Base-by-base conservation (phyloP, 2,888 invertebrate genomes). In the Melanotus villosus region DNA sequence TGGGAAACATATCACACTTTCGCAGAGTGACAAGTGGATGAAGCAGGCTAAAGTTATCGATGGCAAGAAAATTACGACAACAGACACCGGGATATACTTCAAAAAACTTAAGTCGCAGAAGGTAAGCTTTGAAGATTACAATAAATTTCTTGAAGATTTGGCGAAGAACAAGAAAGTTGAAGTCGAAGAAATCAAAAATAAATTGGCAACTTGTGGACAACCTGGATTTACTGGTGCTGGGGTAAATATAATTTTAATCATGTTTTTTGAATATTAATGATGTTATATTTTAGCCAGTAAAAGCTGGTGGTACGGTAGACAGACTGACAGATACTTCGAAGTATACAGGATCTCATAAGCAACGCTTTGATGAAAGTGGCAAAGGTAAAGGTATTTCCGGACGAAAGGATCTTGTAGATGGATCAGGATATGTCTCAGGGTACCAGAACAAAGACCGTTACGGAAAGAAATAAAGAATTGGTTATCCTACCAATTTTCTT, bases 1-100 rank as follows among this genome's bases (percentile, higher is more conserved):
- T 81, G 96, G 96, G 0, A 94, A 93, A 83, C 88, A 89, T 60
- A 93, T 96, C 72, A 95, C 95, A 0, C 87, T 96, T 7, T 94
- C 95, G 6, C 96, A 96, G 84, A 95, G 95, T 80, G 96, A 96
- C 84, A 96, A 96, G 84, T 96, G 96, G 96, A 95, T 96, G 94
- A 96, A 96, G 80, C 96, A 96, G 82, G 96, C 96, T 0, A 94
- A 92, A 82, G 92, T 91, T 6, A 93, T 94, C 75, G 96, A 91
- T 68, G 83, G 91, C 1, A 96, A 95, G 85, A 95, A 93, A 81
- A 93, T 95, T 75, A 95, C 95, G 0, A 96, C 96, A 12, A 96
- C 96, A 4, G 96, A 97, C 82, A 96, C 96, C 0, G 96, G 93
- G 21, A 97, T 97, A 73, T 92, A 93, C 84, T 97, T 96, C 85